Evolutionary conservation across 2,888 invertebrate genomes (phyloP).

Genomic region (Hydrotaea cyrtoneurina): DNA sequence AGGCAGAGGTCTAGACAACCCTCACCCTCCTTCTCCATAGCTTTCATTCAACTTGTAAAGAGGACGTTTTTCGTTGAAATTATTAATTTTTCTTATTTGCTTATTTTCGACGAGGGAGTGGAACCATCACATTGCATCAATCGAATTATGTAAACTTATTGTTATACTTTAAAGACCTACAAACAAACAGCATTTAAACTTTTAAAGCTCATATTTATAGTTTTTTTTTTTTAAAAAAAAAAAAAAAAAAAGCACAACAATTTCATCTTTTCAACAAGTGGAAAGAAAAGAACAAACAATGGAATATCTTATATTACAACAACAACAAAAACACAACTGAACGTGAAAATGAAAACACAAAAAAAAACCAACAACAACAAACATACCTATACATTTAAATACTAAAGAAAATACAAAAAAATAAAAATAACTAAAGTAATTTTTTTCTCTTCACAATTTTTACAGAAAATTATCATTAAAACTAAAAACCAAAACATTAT

Average conservation of each 20-base stretch:
- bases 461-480: conserved; percentile 53
- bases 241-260: conserved; percentile 35
- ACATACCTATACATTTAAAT: conserved; percentile 26
- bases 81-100: too few relatives aligned
- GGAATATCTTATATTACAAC: conserved; percentile 22
- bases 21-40: too few relatives aligned
- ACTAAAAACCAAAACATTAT: conserved; percentile 46
- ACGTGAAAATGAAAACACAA: conserved; percentile 17
- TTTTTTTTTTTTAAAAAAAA: too few relatives aligned
- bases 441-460: conserved; percentile 55
- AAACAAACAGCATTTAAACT: conserved; percentile 55
- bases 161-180: conserved; percentile 22
- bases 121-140: background rate
- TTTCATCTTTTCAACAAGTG: conserved; percentile 52
- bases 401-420: conserved; percentile 49
- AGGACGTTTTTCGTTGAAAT: too few relatives aligned
- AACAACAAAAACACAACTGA: conserved; percentile 25
- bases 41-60: too few relatives aligned
- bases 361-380: conserved; percentile 35
- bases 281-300: conserved; percentile 34
- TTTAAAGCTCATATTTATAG: conserved; percentile 52
- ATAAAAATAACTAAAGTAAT: conserved; percentile 39
- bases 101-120: conserved; percentile 6
- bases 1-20: too few relatives aligned
- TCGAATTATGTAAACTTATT: background rate